Evolutionary conservation across 2,888 invertebrate species (phyloP).

Genomic region (Dicycla oo): DNA sequence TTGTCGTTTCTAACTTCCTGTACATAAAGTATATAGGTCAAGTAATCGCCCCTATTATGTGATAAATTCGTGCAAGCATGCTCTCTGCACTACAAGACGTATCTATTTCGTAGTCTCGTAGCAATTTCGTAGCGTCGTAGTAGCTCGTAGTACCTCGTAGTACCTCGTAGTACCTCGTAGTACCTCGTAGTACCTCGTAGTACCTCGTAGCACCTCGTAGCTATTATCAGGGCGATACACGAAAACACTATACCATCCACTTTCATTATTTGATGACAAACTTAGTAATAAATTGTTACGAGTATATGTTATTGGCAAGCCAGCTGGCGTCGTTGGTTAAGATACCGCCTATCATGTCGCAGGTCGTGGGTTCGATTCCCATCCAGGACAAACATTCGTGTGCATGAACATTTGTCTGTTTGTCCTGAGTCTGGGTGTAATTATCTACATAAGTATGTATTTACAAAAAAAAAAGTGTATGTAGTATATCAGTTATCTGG

Average conservation of each 20-base stretch:
- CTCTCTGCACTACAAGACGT: neutral
- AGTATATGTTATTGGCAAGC: too few relatives aligned
- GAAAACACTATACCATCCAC: neutral
- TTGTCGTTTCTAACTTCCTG: neutral
- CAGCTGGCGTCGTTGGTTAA: too few relatives aligned
- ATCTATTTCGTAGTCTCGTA: slow-evolving; percentile 34
- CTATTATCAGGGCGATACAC: neutral
- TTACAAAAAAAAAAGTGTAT: too few relatives aligned
- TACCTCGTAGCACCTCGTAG: slow-evolving; percentile 32
- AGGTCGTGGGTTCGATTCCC: too few relatives aligned
- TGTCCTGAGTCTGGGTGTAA: too few relatives aligned
- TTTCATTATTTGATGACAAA: neutral
- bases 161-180: slow-evolving; percentile 34
- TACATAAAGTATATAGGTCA: neutral
- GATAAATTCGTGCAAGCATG: neutral
- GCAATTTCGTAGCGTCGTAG: slow-evolving; percentile 33
- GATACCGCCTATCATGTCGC: too few relatives aligned
- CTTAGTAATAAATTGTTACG: too few relatives aligned
- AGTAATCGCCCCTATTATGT: neutral
- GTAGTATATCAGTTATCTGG: too few relatives aligned
- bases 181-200: slow-evolving; percentile 23
- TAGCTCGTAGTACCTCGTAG: slow-evolving; percentile 32
- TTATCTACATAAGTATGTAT: too few relatives aligned
- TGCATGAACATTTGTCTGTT: too few relatives aligned
- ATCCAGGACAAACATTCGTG: too few relatives aligned